Evolutionary conservation across 2,113 vertebrate species (phyloP).

Genomic region (Ibidorhyncha struthersii): DNA sequence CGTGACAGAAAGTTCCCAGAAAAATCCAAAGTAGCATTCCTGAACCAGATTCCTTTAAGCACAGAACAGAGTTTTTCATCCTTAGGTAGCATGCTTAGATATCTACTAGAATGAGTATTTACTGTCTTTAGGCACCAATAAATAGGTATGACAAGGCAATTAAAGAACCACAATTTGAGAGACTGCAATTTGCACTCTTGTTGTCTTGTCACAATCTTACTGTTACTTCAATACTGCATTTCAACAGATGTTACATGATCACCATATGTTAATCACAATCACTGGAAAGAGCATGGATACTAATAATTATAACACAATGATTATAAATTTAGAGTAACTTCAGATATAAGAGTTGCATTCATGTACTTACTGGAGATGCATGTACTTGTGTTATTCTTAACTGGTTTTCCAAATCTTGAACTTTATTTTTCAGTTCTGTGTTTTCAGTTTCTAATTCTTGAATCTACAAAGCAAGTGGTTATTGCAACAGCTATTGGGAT

Average conservation of each 20-base stretch:
- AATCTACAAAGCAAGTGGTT: constrained; percentile 83
- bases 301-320: background rate
- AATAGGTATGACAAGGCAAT: background rate
- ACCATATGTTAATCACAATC: background rate
- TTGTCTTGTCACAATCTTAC: background rate
- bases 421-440: constrained; percentile 91
- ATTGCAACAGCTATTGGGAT: constrained; percentile 1
- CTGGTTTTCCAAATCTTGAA: constrained; percentile 92
- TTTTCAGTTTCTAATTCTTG: constrained; percentile 98
- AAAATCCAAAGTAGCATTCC: background rate
- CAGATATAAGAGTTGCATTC: background rate
- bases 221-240: background rate
- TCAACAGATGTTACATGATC: background rate
- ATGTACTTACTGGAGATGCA: constrained; percentile 84
- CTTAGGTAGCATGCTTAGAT: background rate
- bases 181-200: background rate
- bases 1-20: background rate
- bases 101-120: background rate
- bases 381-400: constrained; percentile 85
- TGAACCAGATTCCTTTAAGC: background rate
- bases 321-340: background rate
- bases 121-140: background rate
- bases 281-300: background rate
- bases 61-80: background rate
- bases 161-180: background rate